Conservation (phyloP, 1,140 invertebrate species). For the Drosophila carrolli region DNA sequence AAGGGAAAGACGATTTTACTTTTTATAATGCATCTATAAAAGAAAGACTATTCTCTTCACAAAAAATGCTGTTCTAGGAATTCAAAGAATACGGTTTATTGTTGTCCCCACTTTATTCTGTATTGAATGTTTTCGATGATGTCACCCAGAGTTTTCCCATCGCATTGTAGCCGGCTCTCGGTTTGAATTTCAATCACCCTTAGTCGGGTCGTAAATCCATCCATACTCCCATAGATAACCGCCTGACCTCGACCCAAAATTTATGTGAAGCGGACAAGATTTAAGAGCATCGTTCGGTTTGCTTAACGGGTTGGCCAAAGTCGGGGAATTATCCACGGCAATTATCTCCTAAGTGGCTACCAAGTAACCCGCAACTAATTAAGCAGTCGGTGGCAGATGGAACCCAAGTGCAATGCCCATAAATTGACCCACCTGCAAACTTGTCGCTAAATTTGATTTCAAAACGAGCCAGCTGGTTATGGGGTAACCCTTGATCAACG, state of each 20-base stretch:
- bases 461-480: slow-evolving; percentile 5
- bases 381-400: slow-evolving; percentile 9
- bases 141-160: slow-evolving; percentile 44
- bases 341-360: slow-evolving; percentile 21
- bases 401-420: slow-evolving; percentile 28
- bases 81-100: slow-evolving; percentile 2
- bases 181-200: slow-evolving; percentile 32
- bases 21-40: not conserved
- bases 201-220: slow-evolving; percentile 30
- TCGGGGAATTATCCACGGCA: slow-evolving; percentile 2
- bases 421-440: slow-evolving; percentile 17
- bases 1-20: too few species aligned
- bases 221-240: slow-evolving; percentile 15
- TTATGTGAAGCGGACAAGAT: slow-evolving; percentile 40
- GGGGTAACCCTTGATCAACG: slow-evolving; percentile 18
- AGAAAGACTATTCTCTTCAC: not conserved
- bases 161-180: not conserved
- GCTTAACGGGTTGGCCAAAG: slow-evolving; percentile 8
- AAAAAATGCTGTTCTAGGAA: not conserved
- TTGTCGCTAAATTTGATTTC: slow-evolving; percentile 28
- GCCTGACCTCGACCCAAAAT: slow-evolving; percentile 31
- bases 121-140: slow-evolving; percentile 7
- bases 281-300: slow-evolving; percentile 23
- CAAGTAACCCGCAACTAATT: slow-evolving; percentile 26
- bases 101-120: not conserved